Evolutionary conservation across 2,888 invertebrate species (phyloP), one percentile per base, ranked within the genome.

Genomic region (Watsonalla binaria): DNA sequence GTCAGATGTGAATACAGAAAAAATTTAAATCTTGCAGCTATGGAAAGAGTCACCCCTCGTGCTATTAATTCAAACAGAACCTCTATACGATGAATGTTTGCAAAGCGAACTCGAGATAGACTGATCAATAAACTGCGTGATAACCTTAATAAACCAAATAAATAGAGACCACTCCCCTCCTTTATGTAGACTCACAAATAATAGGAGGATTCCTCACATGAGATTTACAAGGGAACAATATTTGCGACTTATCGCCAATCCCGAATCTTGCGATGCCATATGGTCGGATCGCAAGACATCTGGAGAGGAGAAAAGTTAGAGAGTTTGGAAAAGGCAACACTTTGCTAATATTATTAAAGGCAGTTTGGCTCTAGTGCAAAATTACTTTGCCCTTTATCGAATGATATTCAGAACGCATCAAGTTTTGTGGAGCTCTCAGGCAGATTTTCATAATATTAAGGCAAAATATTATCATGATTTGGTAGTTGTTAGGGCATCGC

Each of bases 241-340:
- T 61, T 58, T 53, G 55, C 55, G 34, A 54, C 59, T 54, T 51
- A 46, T 51, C 39, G 46, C 15, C 8, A 8, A 53, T 9, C 14
- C 37, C 48, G n/a, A 35, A 13, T 37, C 49, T 55, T 52, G 53
- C 55, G 64, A 53, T 65, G 63, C 67, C 73, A 74, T 71, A 70
- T 70, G 68, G 73, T 72, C 63, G 59, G 55, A 65, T 65, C 62
- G 55, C 57, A 59, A 56, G 66, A 66, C 74, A 76, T 75, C 73
- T 80, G 78, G 68, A 54, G 57, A 56, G 56, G 48, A 57, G 55
- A 53, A 55, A 74, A 72, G 72, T 76, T 72, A 47, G 59, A 54
- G 54, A 69, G 56, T 67, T 72, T 56, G 55, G 54, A 57, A 66
- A 65, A 60, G 56, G 56, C 61, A 65, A 66, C 62, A 70, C 67